phyloP scores from a whole-genome alignment of 2,797 vertebrate genomes.

The Sebastes nivosus region DNA sequence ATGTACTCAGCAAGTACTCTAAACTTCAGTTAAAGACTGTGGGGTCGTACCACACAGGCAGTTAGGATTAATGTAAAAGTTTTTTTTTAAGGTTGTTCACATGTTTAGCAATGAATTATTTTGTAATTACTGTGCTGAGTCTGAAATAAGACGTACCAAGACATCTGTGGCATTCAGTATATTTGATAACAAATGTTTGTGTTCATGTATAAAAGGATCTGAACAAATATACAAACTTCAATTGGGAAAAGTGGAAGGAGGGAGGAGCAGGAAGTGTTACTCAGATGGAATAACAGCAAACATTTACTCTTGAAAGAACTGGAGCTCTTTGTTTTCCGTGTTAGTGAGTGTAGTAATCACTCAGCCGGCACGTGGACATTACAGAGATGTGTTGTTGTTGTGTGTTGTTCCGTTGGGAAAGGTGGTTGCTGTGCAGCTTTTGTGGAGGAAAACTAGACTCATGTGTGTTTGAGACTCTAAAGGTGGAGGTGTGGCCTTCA shows the following conservation, averaged over 20 bases:
- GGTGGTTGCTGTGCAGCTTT: background rate
- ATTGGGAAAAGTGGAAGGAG: slow-evolving; percentile 25
- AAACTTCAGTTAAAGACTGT: background rate
- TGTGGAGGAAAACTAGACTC: slow-evolving; percentile 2
- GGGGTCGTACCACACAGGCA: background rate
- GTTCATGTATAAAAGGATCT: background rate
- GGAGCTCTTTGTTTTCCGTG: slow-evolving; percentile 81
- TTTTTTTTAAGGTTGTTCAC: background rate
- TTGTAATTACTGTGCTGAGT: background rate
- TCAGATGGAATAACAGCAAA: slow-evolving; percentile 82
- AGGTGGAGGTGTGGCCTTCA: background rate
- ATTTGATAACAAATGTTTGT: background rate
- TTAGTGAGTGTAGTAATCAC: slow-evolving; percentile 64
- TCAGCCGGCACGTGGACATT: background rate
- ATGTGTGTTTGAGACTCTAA: background rate
- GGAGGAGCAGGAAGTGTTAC: slow-evolving; percentile 71
- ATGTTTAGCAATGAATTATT: background rate
- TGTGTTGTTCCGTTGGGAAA: background rate
- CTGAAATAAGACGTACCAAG: background rate
- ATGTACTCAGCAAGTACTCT: too few species aligned
- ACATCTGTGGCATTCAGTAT: background rate
- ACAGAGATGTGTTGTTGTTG: background rate
- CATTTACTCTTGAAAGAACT: slow-evolving; percentile 84
- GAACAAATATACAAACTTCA: background rate
- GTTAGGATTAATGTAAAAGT: background rate